Evolutionary conservation across 2,113 vertebrate species (phyloP), one percentile per base, ranked within the genome.

Genomic region (Eclectus roratus): DNA sequence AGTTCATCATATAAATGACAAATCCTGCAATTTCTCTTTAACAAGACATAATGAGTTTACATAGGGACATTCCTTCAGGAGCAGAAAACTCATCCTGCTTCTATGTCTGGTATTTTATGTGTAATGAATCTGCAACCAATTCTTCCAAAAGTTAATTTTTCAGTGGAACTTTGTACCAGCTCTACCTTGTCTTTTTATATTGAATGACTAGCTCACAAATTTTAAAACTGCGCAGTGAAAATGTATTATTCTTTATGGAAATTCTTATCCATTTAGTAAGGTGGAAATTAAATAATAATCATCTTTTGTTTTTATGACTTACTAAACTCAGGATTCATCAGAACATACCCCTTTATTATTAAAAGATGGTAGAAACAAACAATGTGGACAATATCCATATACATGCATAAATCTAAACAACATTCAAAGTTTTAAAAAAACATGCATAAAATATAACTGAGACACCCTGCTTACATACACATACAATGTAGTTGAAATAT

Each of bases 1-100:
- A 96, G 68, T 91, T 91, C n/a, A 39, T 56, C 33, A 37, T 39
- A 76, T 29, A 88, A 96, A 78, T 65, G 52, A 84, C 68, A 88
- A 88, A 41, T 31, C 52, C 85, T 84, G n/a, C 29, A 77, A 76
- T 73, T 83, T 94, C 80, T 91, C 43, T 80, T 56, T 78, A 91
- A 50, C 35, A 89, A 76, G 53, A n/a, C 7, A 25, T 71, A 79
- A 58, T 61, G 33, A 50, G 5, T 76, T 66, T 88, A 61, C 11
- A 53, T 49, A 18, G 76, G 37, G 60, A 63, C 2, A 3, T 71
- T 90, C 7, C 18, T 52, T 21, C 12, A 52, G 27, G n/a, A 86
- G 88, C 10, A 73, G 52, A 69, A 93, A 85, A 41, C 7, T 66
- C 52, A 79, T 61, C 13, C 37, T 61, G 19, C 60, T 76, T 56